A percentile compares a stretch with the other conserved stretches of the same genome.
These are phyloP conservation scores for Chaunax sp. DNA, from an alignment of 2,797 vertebrate genomes.

Conservation along the genomic window DNA sequence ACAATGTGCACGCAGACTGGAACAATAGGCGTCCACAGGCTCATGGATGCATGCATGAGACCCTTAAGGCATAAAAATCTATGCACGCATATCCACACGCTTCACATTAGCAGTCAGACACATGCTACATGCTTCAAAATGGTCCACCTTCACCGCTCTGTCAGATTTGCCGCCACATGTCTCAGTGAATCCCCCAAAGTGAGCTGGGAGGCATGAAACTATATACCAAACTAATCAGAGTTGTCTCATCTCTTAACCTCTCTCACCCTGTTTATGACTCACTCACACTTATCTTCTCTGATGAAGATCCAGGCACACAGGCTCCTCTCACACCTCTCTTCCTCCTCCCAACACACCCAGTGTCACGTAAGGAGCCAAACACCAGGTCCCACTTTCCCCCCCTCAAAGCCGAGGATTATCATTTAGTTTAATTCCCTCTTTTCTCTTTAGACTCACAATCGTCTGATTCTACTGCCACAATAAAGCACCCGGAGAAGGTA, in stretches of 20 bases:
- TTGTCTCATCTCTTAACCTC: slow-evolving; percentile 53
- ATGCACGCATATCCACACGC: slow-evolving; percentile 26
- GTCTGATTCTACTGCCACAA: slow-evolving; percentile 40
- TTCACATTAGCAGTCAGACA: slow-evolving; percentile 9
- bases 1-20: slow-evolving; percentile 49
- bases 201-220: slow-evolving; percentile 70
- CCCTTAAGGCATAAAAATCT: slow-evolving; percentile 30
- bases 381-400: slow-evolving; percentile 64
- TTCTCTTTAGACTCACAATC: slow-evolving; percentile 48
- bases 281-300: slow-evolving; percentile 21
- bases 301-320: slow-evolving; percentile 25
- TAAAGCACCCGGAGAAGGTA: slow-evolving; percentile 57
- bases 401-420: slow-evolving; percentile 72
- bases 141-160: slow-evolving; percentile 43
- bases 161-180: slow-evolving; percentile 65
- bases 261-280: slow-evolving; percentile 22
- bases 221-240: slow-evolving; percentile 53
- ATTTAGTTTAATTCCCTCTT: slow-evolving; percentile 66
- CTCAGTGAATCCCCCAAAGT: slow-evolving; percentile 56
- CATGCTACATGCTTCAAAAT: slow-evolving; percentile 6
- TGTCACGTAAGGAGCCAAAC: slow-evolving; percentile 51
- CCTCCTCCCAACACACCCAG: slow-evolving; percentile 61
- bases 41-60: slow-evolving; percentile 28
- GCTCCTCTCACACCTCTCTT: slow-evolving; percentile 1
- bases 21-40: slow-evolving; percentile 62